Percentiles rank a stretch among this genome's conserved stretches.
phyloP scores from a whole-genome alignment of 1,140 invertebrate genomes.

The Aplysia californica region DNA sequence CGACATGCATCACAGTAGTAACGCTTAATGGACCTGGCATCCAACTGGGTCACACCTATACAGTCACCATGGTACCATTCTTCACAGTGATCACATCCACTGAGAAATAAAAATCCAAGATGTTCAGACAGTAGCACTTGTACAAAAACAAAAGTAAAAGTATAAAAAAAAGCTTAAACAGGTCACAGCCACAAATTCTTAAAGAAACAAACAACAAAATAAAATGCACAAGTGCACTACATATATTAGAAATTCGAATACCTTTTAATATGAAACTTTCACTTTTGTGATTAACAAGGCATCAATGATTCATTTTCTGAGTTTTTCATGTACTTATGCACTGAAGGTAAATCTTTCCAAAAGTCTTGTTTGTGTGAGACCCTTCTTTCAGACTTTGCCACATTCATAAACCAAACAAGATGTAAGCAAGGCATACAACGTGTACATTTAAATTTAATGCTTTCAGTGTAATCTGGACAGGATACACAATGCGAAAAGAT shows the following conservation, averaged over 20 bases:
- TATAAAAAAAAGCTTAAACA: neutral
- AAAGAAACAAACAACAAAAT: neutral
- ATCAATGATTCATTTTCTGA: neutral
- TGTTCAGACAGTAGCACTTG: neutral
- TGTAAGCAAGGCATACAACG: too few relatives aligned
- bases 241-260: too few relatives aligned
- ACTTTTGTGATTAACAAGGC: neutral
- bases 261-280: neutral
- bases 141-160: neutral
- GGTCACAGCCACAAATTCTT: neutral
- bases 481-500: neutral
- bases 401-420: too few relatives aligned
- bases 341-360: neutral
- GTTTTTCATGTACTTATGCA: neutral
- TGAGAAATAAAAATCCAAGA: slow-evolving; percentile 57
- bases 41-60: slow-evolving; percentile 92
- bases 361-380: neutral
- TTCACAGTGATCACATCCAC: slow-evolving; percentile 95
- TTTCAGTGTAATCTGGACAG: too few relatives aligned
- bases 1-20: slow-evolving; percentile 82
- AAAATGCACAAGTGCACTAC: neutral
- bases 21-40: slow-evolving; percentile 92
- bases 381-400: too few relatives aligned
- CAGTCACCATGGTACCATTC: slow-evolving; percentile 99
- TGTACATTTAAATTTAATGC: neutral